Evolutionary conservation across 2,113 vertebrate genomes (phyloP).

Genomic region (Helogale parvula): DNA sequence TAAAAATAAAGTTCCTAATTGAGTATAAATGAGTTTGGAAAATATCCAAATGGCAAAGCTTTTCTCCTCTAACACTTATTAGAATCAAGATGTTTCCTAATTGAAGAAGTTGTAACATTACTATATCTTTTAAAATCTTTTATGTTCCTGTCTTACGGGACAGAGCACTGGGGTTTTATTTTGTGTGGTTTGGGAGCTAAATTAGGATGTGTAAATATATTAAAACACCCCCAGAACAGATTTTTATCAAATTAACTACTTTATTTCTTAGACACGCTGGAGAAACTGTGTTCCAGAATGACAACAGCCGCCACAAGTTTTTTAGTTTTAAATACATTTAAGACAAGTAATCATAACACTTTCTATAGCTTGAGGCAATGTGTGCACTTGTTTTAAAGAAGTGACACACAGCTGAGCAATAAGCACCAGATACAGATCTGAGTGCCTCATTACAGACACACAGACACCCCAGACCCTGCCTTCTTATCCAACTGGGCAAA

Average conservation of each 20-base stretch:
- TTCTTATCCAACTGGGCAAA: fast-evolving
- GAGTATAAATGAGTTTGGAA: constrained; percentile 78
- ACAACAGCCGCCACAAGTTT: constrained; percentile 59
- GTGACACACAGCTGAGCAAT: not conserved
- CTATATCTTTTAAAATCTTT: constrained; percentile 19
- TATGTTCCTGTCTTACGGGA: constrained; percentile 25
- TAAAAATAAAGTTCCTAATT: constrained; percentile 79
- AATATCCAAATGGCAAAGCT: constrained; percentile 71
- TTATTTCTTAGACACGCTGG: constrained; percentile 63
- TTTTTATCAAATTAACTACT: constrained; percentile 75
- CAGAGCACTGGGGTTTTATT: constrained; percentile 47
- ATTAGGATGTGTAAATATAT: constrained; percentile 54
- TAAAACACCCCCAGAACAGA: constrained; percentile 65
- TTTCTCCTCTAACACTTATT: constrained; percentile 55
- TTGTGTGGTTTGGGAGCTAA: constrained; percentile 53
- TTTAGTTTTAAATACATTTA: constrained; percentile 70
- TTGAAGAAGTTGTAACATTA: constrained; percentile 50
- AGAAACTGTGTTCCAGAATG: constrained; percentile 2
- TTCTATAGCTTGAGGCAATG: not conserved
- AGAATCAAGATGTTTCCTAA: constrained; percentile 66
- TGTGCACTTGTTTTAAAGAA: not conserved
- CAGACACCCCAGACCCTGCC: fast-evolving
- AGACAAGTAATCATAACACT: constrained; percentile 57
- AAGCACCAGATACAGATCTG: not conserved
- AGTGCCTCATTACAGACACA: not conserved